Evolutionary conservation across 2,888 invertebrate species (phyloP), one percentile per base, ranked within the genome.

Genomic region (Autographa pulchrina): DNA sequence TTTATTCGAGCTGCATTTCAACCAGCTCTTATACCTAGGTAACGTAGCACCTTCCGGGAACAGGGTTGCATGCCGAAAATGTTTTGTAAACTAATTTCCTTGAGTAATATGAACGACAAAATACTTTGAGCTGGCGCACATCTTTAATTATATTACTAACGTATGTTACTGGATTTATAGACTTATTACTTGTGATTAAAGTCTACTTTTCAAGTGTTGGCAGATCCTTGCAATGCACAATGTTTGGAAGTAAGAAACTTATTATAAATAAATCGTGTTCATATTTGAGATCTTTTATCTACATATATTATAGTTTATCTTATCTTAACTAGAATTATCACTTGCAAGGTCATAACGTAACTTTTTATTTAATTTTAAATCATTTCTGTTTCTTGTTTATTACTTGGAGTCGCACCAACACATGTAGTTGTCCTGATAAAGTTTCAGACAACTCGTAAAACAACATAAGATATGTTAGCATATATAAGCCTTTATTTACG

Each of bases 361-460:
- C 7, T 5, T 6, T 14, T 38, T 9, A n/a, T 60, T n/a, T 16
- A 7, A 60, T 38, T 20, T 20, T 61, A 32, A 60, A 64, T 9
- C 9, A 61, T 41, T 32, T 64, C 0, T 13, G 18, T 20, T 62
- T 56, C 56, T 38, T 60, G 43, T 70, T 66, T 63, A 56, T 38
- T 25, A 60, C 54, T 74, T 66, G 63, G 66, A 70, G 16, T 18
- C 14, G 35, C 66, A 74, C 60, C 61, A 75, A 74, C 11, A 11
- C 20, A 60, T 61, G 25, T 9, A 18, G n/a, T 0, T 52, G 20
- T 35, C 32, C 6, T 13, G 11, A 1, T 14, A 18, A 58, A 41
- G 18, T 62, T 73, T 62, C 64, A 52, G 56, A 62, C 2, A 61
- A 38, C 16, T 32, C 13, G 16, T 74, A 64, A 41, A 60, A 41